Base-by-base conservation (phyloP, 2,113 vertebrate species). In the Sialia sialis region DNA sequence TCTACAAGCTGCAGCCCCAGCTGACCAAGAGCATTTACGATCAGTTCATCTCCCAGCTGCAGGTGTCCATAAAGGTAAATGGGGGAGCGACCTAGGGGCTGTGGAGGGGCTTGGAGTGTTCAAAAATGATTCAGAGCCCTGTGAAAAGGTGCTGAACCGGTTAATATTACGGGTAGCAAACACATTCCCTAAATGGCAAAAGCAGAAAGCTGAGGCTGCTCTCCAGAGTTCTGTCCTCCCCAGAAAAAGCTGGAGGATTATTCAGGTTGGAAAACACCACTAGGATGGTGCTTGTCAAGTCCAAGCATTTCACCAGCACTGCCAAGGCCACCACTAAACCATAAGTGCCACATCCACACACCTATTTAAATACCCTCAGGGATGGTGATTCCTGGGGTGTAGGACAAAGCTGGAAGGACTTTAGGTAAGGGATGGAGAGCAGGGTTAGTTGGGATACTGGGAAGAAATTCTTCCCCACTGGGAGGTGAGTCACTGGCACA, bases 31-130 rank as follows among this genome's bases (percentile, higher is more conserved):
- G 94, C 69, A 98, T 99, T 79, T 98, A 99, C 41, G 98, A 98
- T 34, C 98, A 98, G 97, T 98, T 99, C 66, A 66, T 99, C n/a
- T 90, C 96, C 39, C 98, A 99, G 87, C 64, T 99, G 32, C 98
- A 97, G 88, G 82, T 63, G 2, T 97, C 98, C 11, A 89, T 99
- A 60, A 95, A 97, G 98, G 99, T 99, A 78, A 97, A 60, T 1
- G 3, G 17, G 30, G 25, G 4, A 21, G 22, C 4, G 4, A 11
- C 26, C 8, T 3, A 18, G 25, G 49, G 2, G 10, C 48, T 7
- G 27, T 3, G 0, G 48, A 7, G 48, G 25, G 18, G 7, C 36
- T 41, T 20, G 14, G 2, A 7, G 18, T 38, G 10, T 25, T 12
- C 19, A 25, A 22, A 80, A 74, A 22, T 4, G 23, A 12, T 58